Percentiles rank a stretch among this genome's conserved stretches.
phyloP scores from a whole-genome alignment of 2,113 vertebrate genomes.

The Bujurquina vittata region DNA sequence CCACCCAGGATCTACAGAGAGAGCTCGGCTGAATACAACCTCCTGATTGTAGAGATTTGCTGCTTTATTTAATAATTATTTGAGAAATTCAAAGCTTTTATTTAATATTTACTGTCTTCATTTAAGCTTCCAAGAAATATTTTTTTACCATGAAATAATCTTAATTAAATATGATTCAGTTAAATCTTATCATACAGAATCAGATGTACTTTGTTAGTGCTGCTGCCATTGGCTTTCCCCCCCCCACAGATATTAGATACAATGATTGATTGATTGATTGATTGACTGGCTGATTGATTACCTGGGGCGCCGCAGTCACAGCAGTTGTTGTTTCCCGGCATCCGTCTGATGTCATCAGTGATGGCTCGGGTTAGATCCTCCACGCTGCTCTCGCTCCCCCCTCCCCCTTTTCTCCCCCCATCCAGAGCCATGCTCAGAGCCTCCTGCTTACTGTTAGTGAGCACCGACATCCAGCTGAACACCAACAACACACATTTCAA shows the following conservation, averaged over 20 bases:
- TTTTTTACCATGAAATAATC: background rate
- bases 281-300: background rate
- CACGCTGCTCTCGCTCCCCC: slow-evolving; percentile 54
- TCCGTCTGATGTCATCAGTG: slow-evolving; percentile 63
- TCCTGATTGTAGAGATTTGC: background rate
- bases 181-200: background rate
- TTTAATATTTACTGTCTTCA: no score
- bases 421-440: slow-evolving; percentile 67
- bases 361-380: slow-evolving; percentile 72
- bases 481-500: background rate
- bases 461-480: slow-evolving; percentile 72
- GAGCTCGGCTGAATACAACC: background rate
- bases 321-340: slow-evolving; percentile 71
- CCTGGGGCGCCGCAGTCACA: slow-evolving; percentile 72
- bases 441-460: slow-evolving; percentile 75
- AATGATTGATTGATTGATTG: no score
- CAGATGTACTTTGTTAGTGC: background rate
- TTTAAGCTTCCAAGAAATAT: no score
- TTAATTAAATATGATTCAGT: background rate
- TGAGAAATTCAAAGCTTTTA: no score
- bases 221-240: no score
- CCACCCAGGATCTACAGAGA: slow-evolving; percentile 63
- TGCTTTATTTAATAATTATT: no score
- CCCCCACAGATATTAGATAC: no score
- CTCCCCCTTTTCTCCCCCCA: slow-evolving; percentile 21